These are phyloP conservation scores for Maniola hyperantus DNA, from an alignment of 2,888 invertebrate species.

Conservation along the genomic window DNA sequence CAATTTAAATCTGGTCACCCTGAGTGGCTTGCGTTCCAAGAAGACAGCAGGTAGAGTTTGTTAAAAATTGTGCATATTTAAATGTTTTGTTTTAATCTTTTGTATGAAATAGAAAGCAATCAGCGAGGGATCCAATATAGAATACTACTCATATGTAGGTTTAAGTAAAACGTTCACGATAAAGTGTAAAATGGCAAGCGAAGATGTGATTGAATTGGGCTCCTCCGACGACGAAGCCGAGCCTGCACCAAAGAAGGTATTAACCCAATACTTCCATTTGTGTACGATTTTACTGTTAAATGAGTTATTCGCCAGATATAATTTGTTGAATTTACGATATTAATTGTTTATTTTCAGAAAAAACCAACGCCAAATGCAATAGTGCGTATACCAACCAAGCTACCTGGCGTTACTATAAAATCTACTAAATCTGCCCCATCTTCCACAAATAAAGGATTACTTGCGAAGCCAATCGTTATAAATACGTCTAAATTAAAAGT, in stretches of 20 bases:
- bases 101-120: background rate
- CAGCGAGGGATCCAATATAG: too few species aligned
- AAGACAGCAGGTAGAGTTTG: too few species aligned
- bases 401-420: slow-evolving; percentile 59
- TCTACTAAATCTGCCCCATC: slow-evolving; percentile 44
- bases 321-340: background rate
- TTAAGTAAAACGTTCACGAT: background rate
- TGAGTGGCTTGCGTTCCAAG: too few species aligned
- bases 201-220: slow-evolving; percentile 74
- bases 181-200: slow-evolving; percentile 58
- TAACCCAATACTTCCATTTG: background rate
- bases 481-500: slow-evolving; percentile 10
- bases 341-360: slow-evolving; percentile 47
- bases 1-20: too few species aligned
- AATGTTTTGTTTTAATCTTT: background rate
- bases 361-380: slow-evolving; percentile 67
- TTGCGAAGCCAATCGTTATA: slow-evolving; percentile 18
- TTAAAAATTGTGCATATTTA: background rate
- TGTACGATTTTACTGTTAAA: background rate
- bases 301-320: background rate
- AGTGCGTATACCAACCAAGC: slow-evolving; percentile 67
- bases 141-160: background rate
- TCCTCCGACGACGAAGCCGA: slow-evolving; percentile 74
- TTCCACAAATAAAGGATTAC: background rate
- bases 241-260: slow-evolving; percentile 69